Evolutionary conservation across 2,113 vertebrate species (phyloP), one percentile per base, ranked within the genome.

Genomic region (Paralichthys olivaceus): DNA sequence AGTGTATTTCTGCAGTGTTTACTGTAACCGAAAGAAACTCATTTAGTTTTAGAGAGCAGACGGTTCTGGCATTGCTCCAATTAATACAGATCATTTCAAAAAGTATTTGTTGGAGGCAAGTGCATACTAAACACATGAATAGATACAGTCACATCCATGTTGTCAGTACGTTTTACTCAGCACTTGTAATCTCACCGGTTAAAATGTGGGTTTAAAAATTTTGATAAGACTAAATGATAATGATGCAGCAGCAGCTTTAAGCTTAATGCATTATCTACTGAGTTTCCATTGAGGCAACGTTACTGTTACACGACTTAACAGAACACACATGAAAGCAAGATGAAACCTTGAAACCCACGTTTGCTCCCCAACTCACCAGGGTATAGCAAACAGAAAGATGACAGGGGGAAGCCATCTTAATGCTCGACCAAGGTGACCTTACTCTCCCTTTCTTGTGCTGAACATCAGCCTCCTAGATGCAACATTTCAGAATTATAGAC

Each of bases 401-500:
- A 7, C 29, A 32, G 29, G 29, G 6, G 29, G 5, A 32, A 25
- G 1, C 6, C 49, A 32, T 79, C 20, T 55, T 22, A 43, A 40
- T 43, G 59, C 40, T 26, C 47, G 26, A 49, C 28, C 69, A 67
- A 76, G 62, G 77, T 81, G 70, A 80, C 74, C 72, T 51, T 55
- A 40, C 71, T 85, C 65, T 57, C 51, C 5, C 43, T 58, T 32
- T 59, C 12, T 22, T n/a, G 20, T 53, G 19, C 49, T n/a, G 20
- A 11, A 55, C 22, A 55, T 20, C 20, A 13, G 5, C 53, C 22
- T 55, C 57, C n/a, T 58, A 26, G 53, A 70, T 65, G 80, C 67
- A 64, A 69, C 62, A 78, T 72, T 72, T 78, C 54, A 70, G 34
- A 69, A 81, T 76, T 79, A 84, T 68, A 77, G 72, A 79, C 80